Base-by-base conservation (phyloP, 2,797 vertebrate species). In the Mus spretus region DNA sequence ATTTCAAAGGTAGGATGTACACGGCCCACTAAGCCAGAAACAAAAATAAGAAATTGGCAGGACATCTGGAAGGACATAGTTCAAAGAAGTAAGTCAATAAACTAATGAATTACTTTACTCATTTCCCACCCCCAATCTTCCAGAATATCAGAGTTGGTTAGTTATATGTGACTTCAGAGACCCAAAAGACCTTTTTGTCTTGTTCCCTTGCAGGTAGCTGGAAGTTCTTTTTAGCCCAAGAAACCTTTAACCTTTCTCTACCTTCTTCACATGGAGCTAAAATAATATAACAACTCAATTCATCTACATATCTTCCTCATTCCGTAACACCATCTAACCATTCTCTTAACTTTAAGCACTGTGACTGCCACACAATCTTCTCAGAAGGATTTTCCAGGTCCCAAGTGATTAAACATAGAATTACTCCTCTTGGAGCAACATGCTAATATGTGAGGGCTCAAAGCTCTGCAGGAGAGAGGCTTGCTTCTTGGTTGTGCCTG, bases 301-400 rank as follows among this genome's bases (percentile, higher is more conserved):
- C 63, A 63, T 65, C 86, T 94, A 57, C 47, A 83, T 83, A 81
- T 37, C 59, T 89, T 82, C 28, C 37, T 37, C 77, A 63, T 78
- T 94, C 92, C 63, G 63, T 77, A 87, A 96, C 26, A 47, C 31
- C 72, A 85, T 78, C 31, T 53, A 74, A 97, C 61, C 59, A 95
- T 44, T 84, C 93, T 96, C 91, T 93, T 14, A 14, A 14, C 65
- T 97, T 92, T 96, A 87, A 93, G 75, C 86, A 89, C 44, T 85
- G 31, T 79, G 67, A 91, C 0, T 15, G 37, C 14, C 65, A 86
- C 31, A n/a, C 55, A 82, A 6, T 80, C 37, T 72, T 91, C 61
- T 91, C 89, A 61, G 88, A 74, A 63, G 79, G 53, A 91, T 95
- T 91, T 93, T 93, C 31, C 22, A 34, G 1, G 55, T 55, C 79